Evolutionary conservation across 2,797 vertebrate genomes (phyloP), one percentile per base, ranked within the genome.

Genomic region (Macropus fuliginosus): DNA sequence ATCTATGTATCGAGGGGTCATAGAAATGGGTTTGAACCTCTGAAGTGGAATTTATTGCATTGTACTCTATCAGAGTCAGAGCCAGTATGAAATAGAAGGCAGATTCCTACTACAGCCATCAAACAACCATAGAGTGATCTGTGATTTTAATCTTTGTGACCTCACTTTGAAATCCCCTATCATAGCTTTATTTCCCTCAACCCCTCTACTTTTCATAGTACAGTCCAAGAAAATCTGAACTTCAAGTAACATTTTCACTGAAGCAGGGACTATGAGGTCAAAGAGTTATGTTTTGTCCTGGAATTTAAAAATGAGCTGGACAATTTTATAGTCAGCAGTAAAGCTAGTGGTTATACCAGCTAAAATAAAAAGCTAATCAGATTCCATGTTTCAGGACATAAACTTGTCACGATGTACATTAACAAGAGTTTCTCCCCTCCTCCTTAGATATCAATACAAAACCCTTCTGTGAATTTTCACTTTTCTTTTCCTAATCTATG

Each of bases 301-400:
- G 97, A 98, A 97, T 98, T 98, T 98, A 97, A 98, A 97, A 97
- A 98, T 97, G 94, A 97, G 97, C 96, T 95, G 56, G 93, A 93
- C 98, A 98, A 98, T 98, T 98, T 98, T 98, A 98, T 98, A 97
- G 94, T 62, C 96, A 95, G 87, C 92, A 96, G 97, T 94, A 98
- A 97, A 98, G 92, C 96, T 97, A 97, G 93, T 97, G 96, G 97
- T 97, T 98, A 97, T 90, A 96, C 98, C 95, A 98, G 95, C 96
- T 97, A 98, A 96, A 98, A 95, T 98, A 97, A 98, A 98, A 98
- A 98, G 96, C 97, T 98, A 98, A 98, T 98, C 97, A 97, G 96
- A 97, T 97, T 97, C 97, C 96, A 96, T 96, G 97, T 98, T 98
- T 98, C 95, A 96, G 96, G 96, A 98, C 96, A 95, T 98, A 98